A percentile compares a stretch with the other conserved stretches of the same genome.
Evolutionary conservation across 2,797 vertebrate genomes (phyloP).

Genomic region (Phrynocephalus vlangalii): DNA sequence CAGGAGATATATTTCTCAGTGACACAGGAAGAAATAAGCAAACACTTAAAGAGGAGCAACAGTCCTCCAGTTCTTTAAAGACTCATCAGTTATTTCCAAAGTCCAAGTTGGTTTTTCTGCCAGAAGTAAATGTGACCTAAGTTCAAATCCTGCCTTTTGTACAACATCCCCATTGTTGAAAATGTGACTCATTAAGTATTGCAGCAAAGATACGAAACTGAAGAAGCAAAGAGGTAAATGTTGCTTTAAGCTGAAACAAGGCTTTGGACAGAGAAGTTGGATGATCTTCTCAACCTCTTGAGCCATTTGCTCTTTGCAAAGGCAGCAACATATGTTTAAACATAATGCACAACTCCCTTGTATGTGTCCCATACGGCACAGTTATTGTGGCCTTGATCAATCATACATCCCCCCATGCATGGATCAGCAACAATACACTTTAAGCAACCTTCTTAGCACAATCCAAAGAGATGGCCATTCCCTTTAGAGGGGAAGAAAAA

Average conservation of each 20-base stretch:
- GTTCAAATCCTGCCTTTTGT: conserved; percentile 50
- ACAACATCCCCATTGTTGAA: conserved; percentile 46
- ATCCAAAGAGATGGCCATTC: too few relatives aligned
- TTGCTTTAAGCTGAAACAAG: conserved; percentile 40
- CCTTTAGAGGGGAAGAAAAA: too few relatives aligned
- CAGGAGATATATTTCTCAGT: conserved; percentile 67
- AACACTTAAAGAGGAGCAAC: conserved; percentile 61
- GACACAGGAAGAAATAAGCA: conserved; percentile 64
- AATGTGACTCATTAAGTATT: neutral
- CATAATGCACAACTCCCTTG: neutral
- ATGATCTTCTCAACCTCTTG: conserved; percentile 22
- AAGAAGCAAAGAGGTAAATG: neutral
- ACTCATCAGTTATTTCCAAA: conserved; percentile 47
- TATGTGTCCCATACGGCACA: neutral
- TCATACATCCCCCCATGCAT: too few relatives aligned
- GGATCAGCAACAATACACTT: too few relatives aligned
- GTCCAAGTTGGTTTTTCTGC: conserved; percentile 59
- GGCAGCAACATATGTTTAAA: conserved; percentile 19
- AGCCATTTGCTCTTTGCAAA: conserved; percentile 7
- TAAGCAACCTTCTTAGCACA: too few relatives aligned
- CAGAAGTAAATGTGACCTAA: conserved; percentile 57
- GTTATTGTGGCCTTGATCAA: too few relatives aligned
- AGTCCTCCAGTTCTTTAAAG: conserved; percentile 61
- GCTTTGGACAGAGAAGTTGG: neutral
- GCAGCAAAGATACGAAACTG: conserved; percentile 21